Conservation (phyloP, 2,113 vertebrate species). For the Anguilla japonica region DNA sequence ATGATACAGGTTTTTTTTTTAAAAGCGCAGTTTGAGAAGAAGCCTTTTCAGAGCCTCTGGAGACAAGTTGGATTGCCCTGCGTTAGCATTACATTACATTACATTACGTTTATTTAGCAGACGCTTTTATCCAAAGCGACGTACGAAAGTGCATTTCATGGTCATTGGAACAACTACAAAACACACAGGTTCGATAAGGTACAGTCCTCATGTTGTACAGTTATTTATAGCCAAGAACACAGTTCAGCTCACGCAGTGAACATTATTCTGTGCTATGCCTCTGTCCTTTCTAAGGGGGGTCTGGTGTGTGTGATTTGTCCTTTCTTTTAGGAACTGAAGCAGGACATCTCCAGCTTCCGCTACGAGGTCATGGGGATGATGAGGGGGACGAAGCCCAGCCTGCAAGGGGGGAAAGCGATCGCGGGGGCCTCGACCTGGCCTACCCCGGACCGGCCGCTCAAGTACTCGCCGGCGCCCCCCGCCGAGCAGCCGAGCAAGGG, state of each 20-base stretch:
- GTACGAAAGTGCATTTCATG: too few relatives aligned
- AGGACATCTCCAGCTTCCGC: constrained; percentile 98
- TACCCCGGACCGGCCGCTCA: constrained; percentile 76
- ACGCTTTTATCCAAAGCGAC: too few relatives aligned
- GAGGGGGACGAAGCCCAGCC: constrained; percentile 77
- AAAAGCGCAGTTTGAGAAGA: neutral
- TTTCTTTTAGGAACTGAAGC: constrained; percentile 86
- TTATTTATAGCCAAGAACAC: too few relatives aligned
- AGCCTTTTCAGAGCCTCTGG: neutral
- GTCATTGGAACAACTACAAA: too few relatives aligned
- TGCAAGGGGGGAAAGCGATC: constrained; percentile 60
- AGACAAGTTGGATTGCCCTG: neutral
- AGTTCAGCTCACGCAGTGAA: too few relatives aligned
- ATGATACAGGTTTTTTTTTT: too few relatives aligned
- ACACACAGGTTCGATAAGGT: too few relatives aligned
- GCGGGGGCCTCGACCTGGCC: constrained; percentile 66
- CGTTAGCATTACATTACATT: too few relatives aligned
- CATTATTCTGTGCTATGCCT: too few relatives aligned
- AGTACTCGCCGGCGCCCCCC: constrained; percentile 58
- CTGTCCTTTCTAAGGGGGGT: too few relatives aligned
- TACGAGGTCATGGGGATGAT: constrained; percentile 96
- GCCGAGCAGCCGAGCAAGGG: constrained; percentile 70
- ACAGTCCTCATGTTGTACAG: too few relatives aligned
- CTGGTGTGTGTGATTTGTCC: constrained; percentile 14
- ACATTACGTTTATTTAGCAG: too few relatives aligned